Percentiles rank a stretch among this genome's conserved stretches.
Conservation (phyloP, 2,797 vertebrate genomes). For the Sebastes matsubarae region DNA sequence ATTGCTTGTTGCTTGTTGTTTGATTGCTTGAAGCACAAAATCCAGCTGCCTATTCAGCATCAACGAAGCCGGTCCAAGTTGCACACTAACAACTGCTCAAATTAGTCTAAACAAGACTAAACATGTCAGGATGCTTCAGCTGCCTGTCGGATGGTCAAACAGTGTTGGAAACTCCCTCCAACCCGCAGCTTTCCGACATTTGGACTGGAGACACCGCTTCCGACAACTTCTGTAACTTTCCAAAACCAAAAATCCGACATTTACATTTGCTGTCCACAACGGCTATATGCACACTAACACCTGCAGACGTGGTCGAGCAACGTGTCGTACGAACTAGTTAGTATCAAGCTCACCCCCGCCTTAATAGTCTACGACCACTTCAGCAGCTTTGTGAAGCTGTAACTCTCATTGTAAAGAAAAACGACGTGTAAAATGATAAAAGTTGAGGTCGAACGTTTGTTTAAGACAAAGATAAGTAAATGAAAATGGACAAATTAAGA, state of each 20-base stretch:
- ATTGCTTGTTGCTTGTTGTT: background rate
- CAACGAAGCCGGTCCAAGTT: background rate
- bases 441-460: background rate
- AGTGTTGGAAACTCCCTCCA: background rate
- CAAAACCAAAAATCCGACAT: background rate
- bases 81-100: background rate
- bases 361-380: no score
- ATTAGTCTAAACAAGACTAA: background rate
- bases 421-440: background rate
- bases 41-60: background rate
- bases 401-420: background rate
- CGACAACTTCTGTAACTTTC: background rate
- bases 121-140: background rate
- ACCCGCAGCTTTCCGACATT: background rate
- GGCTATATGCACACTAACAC: background rate
- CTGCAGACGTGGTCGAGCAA: no score
- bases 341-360: rapidly evolving
- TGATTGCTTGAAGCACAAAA: background rate
- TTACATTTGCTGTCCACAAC: background rate
- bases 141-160: background rate
- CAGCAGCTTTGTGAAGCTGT: background rate
- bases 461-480: background rate
- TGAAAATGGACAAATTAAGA: background rate
- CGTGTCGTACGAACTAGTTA: no score
- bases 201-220: background rate